Evolutionary conservation across 2,113 vertebrate species (phyloP), one percentile per base, ranked within the genome.

Genomic region (Eretmodus cyanostictus): DNA sequence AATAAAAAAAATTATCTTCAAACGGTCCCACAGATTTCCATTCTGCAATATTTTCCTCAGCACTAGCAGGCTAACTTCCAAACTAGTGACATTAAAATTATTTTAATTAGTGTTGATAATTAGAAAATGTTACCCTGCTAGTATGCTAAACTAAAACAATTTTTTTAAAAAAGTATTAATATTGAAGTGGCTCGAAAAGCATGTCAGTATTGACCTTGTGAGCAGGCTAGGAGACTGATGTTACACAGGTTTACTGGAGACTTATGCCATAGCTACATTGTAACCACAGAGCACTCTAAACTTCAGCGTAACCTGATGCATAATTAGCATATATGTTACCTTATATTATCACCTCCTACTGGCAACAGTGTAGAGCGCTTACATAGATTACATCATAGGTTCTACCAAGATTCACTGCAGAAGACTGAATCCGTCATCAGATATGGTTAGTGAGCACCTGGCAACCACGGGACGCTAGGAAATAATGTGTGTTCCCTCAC

Each of bases 121-220:
- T 51, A 9, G 17, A 78, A 78, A 34, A 31, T 31, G 73, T 51
- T 49, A n/a, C 71, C 45, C 16, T 49, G 45, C 16, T 29, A 31
- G 6, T 49, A 49, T 76, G 24, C 71, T 17, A 76, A 29, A 76
- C 42, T 76, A 47, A 47, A 76, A 76, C 16, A 49, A 11, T 19
- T 4, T 0, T 0, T 0, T 2, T 13, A 2, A 54, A n/a, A 38
- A 73, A 47, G 10, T 6, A n/a, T 31, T 19, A 78, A 47, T 29
- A 34, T 78, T 51, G 3, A n/a, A 49, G 45, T 51, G 27, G 73
- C 27, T 51, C 7, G 1, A 31, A 51, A 78, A 51, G 27, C 17
- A 78, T 51, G 17, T n/a, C 27, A 51, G 10, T 19, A 51, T 78
- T 78, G 45, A 31, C 73, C 40, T 47, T 76, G 42, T 2, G 6